Evolutionary conservation across 92 coral and sea anemone species (phyloP).

Genomic region (Meandrina meandrites): DNA sequence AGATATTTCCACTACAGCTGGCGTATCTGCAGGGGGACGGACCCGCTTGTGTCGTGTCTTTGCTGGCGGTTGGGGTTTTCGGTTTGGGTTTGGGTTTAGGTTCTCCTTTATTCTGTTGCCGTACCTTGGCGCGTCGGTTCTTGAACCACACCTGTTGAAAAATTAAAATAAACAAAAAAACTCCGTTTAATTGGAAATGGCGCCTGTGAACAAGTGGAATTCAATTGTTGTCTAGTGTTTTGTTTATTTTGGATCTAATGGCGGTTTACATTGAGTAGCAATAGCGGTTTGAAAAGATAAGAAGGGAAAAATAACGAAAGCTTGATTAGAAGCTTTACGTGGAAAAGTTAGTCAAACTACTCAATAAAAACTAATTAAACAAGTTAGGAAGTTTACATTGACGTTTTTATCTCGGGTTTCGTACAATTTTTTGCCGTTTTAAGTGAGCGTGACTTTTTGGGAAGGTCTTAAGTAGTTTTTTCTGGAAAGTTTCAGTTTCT

Average conservation of each 20-base stretch:
- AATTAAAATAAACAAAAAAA: constrained; percentile 13
- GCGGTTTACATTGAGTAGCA: constrained; percentile 37
- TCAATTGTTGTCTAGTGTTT: constrained; percentile 31
- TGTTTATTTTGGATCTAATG: constrained; percentile 47
- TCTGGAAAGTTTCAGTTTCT: constrained; percentile 46
- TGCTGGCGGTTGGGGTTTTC: constrained; percentile 72
- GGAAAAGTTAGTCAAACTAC: constrained; percentile 16
- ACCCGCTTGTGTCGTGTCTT: constrained; percentile 75
- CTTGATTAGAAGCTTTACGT: constrained; percentile 43
- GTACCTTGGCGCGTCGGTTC: constrained; percentile 93
- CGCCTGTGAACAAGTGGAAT: constrained; percentile 35
- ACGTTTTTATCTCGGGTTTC: not conserved
- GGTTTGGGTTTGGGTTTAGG: constrained; percentile 95
- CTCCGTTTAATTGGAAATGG: constrained; percentile 31
- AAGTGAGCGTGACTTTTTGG: constrained; percentile 16
- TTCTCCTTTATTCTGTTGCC: constrained; percentile 92
- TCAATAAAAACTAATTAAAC: constrained; percentile 4
- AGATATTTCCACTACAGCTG: constrained; percentile 91
- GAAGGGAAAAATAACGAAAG: constrained; percentile 35
- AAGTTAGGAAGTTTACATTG: not conserved
- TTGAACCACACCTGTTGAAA: constrained; percentile 95
- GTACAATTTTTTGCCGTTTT: not conserved
- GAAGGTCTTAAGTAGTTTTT: constrained; percentile 42
- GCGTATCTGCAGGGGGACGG: constrained; percentile 95
- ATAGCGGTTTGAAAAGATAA: constrained; percentile 41